Percentiles rank a stretch among this genome's conserved stretches.
Evolutionary conservation across 2,888 invertebrate species (phyloP).

Genomic region (Thumatha senex): DNA sequence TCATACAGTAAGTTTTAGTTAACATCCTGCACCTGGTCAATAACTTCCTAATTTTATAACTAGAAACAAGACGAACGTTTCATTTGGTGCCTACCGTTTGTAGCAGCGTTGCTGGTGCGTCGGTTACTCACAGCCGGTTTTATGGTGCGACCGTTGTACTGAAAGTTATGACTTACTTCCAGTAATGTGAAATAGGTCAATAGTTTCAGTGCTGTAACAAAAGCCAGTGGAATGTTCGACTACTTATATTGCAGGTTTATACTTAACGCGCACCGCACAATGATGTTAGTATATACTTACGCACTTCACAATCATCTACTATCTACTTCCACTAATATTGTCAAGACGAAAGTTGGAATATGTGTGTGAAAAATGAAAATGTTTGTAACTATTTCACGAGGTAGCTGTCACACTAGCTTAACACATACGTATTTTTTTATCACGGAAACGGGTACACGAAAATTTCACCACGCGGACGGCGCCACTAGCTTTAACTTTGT

Average conservation of each 20-base stretch:
- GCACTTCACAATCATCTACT: too few relatives aligned
- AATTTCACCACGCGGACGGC: too few relatives aligned
- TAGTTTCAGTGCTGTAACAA: constrained; percentile 82
- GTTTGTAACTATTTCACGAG: too few relatives aligned
- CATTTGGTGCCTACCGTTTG: constrained; percentile 13
- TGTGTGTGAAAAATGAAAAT: too few relatives aligned
- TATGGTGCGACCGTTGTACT: constrained; percentile 73
- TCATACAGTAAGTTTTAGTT: too few relatives aligned
- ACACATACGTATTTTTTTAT: too few relatives aligned
- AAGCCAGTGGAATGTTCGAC: constrained; percentile 73
- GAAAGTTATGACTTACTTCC: constrained; percentile 82
- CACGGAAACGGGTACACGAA: too few relatives aligned
- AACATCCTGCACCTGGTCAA: not conserved
- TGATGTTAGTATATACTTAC: constrained; percentile 7
- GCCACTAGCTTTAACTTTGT: too few relatives aligned
- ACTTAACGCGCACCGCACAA: constrained; percentile 63
- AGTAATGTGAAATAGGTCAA: constrained; percentile 82
- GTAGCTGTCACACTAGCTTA: too few relatives aligned
- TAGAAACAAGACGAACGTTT: constrained; percentile 9
- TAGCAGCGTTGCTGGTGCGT: constrained; percentile 33
- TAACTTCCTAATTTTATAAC: not conserved
- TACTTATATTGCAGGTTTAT: constrained; percentile 66
- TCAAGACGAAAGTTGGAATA: too few relatives aligned
- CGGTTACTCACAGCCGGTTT: constrained; percentile 65
- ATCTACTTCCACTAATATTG: too few relatives aligned